Percentiles rank a stretch among this genome's conserved stretches.
phyloP scores from a whole-genome alignment of 2,797 vertebrate genomes.

The Natrix natrix region DNA sequence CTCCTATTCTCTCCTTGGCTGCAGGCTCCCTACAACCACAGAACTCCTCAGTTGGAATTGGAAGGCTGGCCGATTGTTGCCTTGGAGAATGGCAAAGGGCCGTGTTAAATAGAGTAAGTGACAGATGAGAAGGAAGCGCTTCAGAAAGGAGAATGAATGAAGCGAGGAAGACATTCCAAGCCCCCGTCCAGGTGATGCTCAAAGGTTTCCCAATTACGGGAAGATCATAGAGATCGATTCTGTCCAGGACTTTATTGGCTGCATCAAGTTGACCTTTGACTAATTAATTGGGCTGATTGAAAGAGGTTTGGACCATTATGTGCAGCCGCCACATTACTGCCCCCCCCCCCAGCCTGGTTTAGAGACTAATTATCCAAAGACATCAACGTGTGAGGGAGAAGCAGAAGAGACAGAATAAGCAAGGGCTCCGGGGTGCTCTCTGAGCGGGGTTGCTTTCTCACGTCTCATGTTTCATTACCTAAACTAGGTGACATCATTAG shows the following conservation, averaged over 20 bases:
- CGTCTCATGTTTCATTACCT: too few relatives aligned
- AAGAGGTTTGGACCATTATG: rapidly evolving
- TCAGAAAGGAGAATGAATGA: conserved; percentile 62
- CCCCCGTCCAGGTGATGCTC: conserved; percentile 33
- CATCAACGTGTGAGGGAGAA: not conserved
- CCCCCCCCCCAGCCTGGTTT: not conserved
- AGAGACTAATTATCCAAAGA: not conserved
- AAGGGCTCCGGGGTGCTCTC: not conserved
- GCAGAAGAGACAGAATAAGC: not conserved
- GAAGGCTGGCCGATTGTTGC: conserved; percentile 74
- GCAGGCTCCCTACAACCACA: conserved; percentile 61
- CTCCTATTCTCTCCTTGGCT: conserved; percentile 64
- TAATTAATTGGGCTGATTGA: not conserved
- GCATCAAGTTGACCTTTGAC: not conserved
- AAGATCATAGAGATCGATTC: not conserved
- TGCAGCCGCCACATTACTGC: not conserved
- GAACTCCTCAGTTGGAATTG: conserved; percentile 76
- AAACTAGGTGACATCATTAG: too few relatives aligned
- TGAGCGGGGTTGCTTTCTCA: too few relatives aligned
- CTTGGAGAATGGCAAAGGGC: conserved; percentile 67
- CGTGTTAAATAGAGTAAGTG: conserved; percentile 69
- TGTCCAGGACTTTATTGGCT: not conserved
- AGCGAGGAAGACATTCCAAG: conserved; percentile 62
- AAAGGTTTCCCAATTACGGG: conserved; percentile 42
- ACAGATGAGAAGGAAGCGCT: conserved; percentile 65